Conservation (phyloP, 2,113 vertebrate species). For the Paratilapia polleni region DNA sequence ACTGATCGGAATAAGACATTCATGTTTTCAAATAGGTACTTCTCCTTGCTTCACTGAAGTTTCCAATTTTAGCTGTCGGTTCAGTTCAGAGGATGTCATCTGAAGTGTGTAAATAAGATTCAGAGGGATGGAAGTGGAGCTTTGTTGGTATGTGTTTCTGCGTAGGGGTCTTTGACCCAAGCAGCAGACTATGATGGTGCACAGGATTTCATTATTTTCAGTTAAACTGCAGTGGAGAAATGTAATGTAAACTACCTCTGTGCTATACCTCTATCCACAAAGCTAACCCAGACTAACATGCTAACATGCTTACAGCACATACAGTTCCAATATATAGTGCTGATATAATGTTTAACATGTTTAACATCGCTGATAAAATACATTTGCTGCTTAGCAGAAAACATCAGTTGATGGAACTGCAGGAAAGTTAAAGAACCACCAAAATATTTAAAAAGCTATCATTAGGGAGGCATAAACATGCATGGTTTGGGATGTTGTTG, state of each 20-base stretch:
- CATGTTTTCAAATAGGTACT: constrained; percentile 40
- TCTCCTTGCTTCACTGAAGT: constrained; percentile 30
- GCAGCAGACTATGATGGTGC: neutral
- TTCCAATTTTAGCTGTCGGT: constrained; percentile 40
- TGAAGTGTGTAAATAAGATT: constrained; percentile 50
- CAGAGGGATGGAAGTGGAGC: constrained; percentile 13
- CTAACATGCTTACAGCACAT: neutral
- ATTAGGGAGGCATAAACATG: neutral
- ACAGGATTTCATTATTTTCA: neutral
- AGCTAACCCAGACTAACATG: neutral
- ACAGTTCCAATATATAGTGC: neutral
- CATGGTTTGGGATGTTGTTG: neutral
- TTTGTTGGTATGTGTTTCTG: constrained; percentile 14
- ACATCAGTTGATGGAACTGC: neutral
- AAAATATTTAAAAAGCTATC: neutral
- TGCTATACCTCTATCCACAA: neutral
- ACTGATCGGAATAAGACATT: constrained; percentile 48
- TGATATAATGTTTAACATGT: accelerated
- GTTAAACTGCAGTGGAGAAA: neutral
- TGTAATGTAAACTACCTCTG: neutral
- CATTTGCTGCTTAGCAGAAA: neutral
- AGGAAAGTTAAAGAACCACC: accelerated
- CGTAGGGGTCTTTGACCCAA: constrained; percentile 2
- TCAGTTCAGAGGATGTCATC: constrained; percentile 45
- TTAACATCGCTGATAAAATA: neutral